Evolutionary conservation across 2,888 invertebrate species (phyloP).

Genomic region (Drosophila anomelani): DNA sequence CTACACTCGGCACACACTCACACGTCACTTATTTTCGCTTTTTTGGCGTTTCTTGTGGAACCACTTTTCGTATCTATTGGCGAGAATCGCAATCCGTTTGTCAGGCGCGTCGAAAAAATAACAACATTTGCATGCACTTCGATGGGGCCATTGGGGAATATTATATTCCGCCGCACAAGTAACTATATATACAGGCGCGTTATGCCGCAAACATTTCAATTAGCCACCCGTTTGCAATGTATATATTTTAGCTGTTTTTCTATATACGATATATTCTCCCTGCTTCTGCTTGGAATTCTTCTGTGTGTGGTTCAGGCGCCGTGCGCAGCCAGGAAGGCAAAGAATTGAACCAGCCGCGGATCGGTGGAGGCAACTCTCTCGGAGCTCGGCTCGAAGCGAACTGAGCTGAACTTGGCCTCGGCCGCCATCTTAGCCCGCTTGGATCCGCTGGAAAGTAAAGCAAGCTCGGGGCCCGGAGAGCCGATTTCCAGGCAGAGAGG

Average conservation of each 20-base stretch:
- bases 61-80: conserved; percentile 53
- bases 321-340: conserved; percentile 77
- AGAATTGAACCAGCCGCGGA: conserved; percentile 49
- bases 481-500: conserved; percentile 17
- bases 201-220: conserved; percentile 72
- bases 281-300: conserved; percentile 31
- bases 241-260: conserved; percentile 21
- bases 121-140: conserved; percentile 72
- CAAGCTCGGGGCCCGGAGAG: conserved; percentile 2
- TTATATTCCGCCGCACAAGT: conserved; percentile 19
- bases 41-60: conserved; percentile 39
- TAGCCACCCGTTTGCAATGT: conserved; percentile 44
- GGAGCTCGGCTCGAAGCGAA: conserved; percentile 81
- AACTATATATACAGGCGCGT: conserved; percentile 22
- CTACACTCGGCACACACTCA: conserved; percentile 22
- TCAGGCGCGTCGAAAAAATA: conserved; percentile 44
- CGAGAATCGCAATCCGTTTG: conserved; percentile 53
- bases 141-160: conserved; percentile 54
- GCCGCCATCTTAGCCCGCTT: conserved; percentile 84
- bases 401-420: conserved; percentile 81
- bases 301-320: conserved; percentile 36
- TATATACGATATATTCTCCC: conserved; percentile 18
- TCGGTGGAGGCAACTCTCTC: conserved; percentile 78
- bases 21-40: conserved; percentile 39
- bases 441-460: conserved; percentile 47